These are phyloP conservation scores for Trichopoda pennipes DNA, from an alignment of 2,888 invertebrate genomes.

Conservation along the genomic window DNA sequence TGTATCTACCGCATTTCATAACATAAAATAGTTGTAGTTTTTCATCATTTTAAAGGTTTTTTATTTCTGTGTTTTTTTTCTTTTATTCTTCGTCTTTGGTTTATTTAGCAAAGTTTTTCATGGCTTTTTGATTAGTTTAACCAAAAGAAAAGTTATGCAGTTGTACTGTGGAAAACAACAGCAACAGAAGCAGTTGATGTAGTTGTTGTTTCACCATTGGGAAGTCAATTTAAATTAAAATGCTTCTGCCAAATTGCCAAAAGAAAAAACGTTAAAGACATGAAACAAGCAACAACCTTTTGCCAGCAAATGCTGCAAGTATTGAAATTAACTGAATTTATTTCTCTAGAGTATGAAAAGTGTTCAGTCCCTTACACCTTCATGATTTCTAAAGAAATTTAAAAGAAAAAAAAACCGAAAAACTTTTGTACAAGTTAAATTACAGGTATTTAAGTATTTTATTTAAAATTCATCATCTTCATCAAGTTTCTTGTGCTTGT, in stretches of 20 bases:
- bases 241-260: conserved; percentile 56
- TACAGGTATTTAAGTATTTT: conserved; percentile 79
- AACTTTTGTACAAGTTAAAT: conserved; percentile 75
- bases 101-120: conserved; percentile 73
- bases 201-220: conserved; percentile 64
- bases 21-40: conserved; percentile 64
- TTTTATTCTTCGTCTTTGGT: conserved; percentile 19
- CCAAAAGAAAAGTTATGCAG: conserved; percentile 67
- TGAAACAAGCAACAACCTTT: conserved; percentile 56
- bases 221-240: conserved; percentile 72
- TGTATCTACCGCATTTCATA: conserved; percentile 31
- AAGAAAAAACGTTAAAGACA: conserved; percentile 16
- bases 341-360: conserved; percentile 55
- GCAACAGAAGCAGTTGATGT: conserved; percentile 58
- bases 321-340: conserved; percentile 67
- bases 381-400: not conserved
- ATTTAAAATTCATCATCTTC: conserved; percentile 73
- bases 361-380: conserved; percentile 5
- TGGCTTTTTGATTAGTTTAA: conserved; percentile 76
- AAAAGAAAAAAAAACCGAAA: conserved; percentile 3
- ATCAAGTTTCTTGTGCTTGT: conserved; percentile 30
- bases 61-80: conserved; percentile 21
- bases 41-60: conserved; percentile 64
- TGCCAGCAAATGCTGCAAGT: conserved; percentile 14
- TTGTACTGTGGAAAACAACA: conserved; percentile 52